Evolutionary conservation across 92 coral and sea anemone genomes (phyloP), one percentile per base, ranked within the genome.

Genomic region (Epizoanthus rinbou): DNA sequence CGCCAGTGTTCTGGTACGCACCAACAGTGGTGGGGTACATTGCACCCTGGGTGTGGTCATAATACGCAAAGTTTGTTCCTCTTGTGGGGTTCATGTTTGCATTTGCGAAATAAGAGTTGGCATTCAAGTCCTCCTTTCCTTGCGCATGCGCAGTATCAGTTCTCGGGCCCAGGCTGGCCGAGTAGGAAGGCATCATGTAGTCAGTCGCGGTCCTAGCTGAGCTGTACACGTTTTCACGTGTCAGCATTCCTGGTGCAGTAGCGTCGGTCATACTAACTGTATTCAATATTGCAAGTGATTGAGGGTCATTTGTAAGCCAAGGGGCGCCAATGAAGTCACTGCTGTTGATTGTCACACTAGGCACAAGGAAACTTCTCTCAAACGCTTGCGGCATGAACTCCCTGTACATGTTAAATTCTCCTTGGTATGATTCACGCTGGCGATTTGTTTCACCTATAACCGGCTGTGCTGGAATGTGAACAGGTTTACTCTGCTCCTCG

Each of bases 231-330:
- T 65, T 62, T n/a, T 78, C 82, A 39, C 82, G 82, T 13, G 82
- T n/a, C 18, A 63, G 15, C 59, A 63, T 78, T 62, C 82, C 82
- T 23, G 22, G 71, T 16, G 82, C 18, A 63, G 19, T 63, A 16
- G 87, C 84, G 68, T 93, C 94, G 57, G 85, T 63, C 70, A 86
- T 57, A 73, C 62, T 89, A 13, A 89, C 86, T 6, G 92, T 86
- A 60, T 87, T 93, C 35, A 93, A 81, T 13, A 89, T 87, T 69
- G 94, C 80, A 8, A 91, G 88, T 53, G 93, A 82, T n/a, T 80
- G 81, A n/a, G 85, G 76, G 6, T 93, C 98, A 6, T 75, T 84
- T 33, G 91, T 88, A 1, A 89, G 35, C 98, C 98, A 93, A 1
- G 92, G 79, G 13, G 85, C 72, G 2, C 80, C 88, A 64, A 89